Base-by-base conservation (phyloP, 2,888 invertebrate species). In the Diachrysia chrysitis region DNA sequence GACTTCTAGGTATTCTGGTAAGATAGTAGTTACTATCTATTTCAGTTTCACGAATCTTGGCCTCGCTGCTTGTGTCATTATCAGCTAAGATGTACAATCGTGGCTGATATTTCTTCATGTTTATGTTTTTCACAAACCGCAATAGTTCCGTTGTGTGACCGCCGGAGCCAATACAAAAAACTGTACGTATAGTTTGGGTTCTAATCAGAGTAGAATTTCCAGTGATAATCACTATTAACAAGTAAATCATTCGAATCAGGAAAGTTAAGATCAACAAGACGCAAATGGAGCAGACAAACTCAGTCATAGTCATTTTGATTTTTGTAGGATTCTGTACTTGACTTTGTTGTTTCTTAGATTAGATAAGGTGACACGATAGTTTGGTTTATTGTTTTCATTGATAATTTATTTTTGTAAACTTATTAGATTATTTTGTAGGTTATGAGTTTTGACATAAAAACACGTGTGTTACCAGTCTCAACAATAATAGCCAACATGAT, bases 101-200 rank as follows among this genome's bases (percentile, higher is more conserved):
- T 0, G 98, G 98, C 0, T 92, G 90, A 87, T 98, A 98, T 83
- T 96, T 96, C 1, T 91, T 84, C n/a, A 90, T 87, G 81, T 97
- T 95, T 55, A 99, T 87, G 32, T 95, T 94, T 76, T 96, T 93
- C 7, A 97, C 89, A 53, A 99, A 94, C 73, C 97, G 96, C 59
- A 99, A 89, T 96, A 99, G 97, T 96, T 99, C 99, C n/a, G 97
- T 97, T 0, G 99, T 99, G 89, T 99, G 99, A 0, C 99, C 99
- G 65, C 98, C 99, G 77, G 97, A 97, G 48, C 97, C 97, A 68
- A 97, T 96, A 77, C 97, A 96, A 78, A 97, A 94, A 66, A 97
- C 83, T 7, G 97, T 97, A 71, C 88, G 89, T 35, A 95, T 78
- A 60, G 88, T 76, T 37, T 71, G 77, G 63, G 84, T 72, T 60